phyloP scores from a whole-genome alignment of 2,113 vertebrate species.

The Leucopsar rothschildi region DNA sequence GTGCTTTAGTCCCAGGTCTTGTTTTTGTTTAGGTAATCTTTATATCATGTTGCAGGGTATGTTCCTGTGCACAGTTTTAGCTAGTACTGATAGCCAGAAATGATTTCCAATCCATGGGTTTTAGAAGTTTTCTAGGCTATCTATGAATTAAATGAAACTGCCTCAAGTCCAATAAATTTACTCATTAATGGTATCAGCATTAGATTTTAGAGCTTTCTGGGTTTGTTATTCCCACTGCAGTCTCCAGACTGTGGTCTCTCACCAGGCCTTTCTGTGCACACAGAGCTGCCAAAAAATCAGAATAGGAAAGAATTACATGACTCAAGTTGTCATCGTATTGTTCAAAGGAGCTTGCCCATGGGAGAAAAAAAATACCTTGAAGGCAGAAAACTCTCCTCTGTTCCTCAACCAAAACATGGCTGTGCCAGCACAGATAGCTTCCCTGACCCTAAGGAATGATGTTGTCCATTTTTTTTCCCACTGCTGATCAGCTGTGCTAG shows the following conservation, averaged over 20 bases:
- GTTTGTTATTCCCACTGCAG: background rate
- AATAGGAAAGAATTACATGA: background rate
- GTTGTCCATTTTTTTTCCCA: background rate
- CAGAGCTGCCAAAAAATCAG: background rate
- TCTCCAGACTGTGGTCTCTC: background rate
- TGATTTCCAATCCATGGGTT: background rate
- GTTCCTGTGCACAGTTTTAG: background rate
- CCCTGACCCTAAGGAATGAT: background rate
- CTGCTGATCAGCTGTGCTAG: background rate
- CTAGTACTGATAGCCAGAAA: background rate
- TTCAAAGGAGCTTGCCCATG: background rate
- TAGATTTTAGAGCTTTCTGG: background rate
- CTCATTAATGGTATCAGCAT: background rate
- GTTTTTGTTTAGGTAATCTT: constrained; percentile 17
- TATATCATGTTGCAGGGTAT: background rate
- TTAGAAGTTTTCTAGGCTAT: background rate
- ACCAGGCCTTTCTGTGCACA: background rate
- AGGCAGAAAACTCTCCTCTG: background rate
- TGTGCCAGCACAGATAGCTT: background rate
- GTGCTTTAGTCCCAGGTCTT: background rate
- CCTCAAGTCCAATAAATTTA: background rate
- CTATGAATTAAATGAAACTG: background rate
- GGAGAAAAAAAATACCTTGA: too few species aligned
- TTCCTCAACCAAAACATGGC: background rate
- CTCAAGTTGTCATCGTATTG: background rate